Conservation (phyloP, 2,113 vertebrate species). For the Neotoma lepida region DNA sequence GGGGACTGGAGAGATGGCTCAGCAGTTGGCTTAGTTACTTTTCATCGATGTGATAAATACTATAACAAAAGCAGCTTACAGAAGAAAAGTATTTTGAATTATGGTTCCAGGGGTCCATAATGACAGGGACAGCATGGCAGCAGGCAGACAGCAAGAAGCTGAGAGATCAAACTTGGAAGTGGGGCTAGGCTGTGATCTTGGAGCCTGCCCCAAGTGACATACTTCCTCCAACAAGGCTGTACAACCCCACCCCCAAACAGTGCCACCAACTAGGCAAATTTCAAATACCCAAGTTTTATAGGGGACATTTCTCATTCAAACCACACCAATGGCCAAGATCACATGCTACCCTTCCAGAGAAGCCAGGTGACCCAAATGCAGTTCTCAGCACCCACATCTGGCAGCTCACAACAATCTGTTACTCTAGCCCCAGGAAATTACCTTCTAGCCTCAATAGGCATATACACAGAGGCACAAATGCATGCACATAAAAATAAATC, state of each 20-base stretch:
- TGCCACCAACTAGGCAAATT: not conserved
- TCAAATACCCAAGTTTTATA: not conserved
- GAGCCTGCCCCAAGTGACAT: not conserved
- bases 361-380: not conserved
- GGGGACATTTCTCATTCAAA: not conserved
- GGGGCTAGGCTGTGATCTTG: not conserved
- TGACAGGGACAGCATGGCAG: not conserved
- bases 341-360: not conserved
- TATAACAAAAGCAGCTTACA: not conserved
- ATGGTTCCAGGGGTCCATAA: not conserved
- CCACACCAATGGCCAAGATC: not conserved
- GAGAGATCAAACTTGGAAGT: not conserved
- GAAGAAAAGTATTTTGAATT: not conserved
- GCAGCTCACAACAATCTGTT: not conserved
- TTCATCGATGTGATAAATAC: not conserved
- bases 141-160: not conserved
- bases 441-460: not conserved
- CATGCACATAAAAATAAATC: not conserved
- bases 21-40: not conserved
- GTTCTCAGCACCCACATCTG: not conserved
- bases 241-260: not conserved
- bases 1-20: not conserved
- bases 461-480: not conserved
- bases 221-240: not conserved
- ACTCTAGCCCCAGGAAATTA: not conserved